Evolutionary conservation across 2,113 vertebrate species (phyloP), one percentile per base, ranked within the genome.

Genomic region (Xiphophorus maculatus): DNA sequence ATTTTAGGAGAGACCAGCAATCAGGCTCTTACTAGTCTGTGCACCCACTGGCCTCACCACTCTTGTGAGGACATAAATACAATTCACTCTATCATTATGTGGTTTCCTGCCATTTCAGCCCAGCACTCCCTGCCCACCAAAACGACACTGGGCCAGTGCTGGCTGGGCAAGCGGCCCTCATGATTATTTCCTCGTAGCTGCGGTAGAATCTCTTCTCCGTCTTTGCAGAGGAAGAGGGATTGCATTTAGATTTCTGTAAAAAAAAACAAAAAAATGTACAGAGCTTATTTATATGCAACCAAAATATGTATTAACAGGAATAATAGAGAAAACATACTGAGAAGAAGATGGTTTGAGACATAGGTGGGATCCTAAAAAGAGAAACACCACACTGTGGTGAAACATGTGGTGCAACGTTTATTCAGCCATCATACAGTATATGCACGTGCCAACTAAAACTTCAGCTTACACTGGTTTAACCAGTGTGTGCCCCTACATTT

Each of bases 91-190:
- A 84, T 90, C 79, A 87, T 93, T 92, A 89, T 40, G 86, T 88
- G 92, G 90, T 90, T 91, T 91, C 85, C 74, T 88, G 86, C 73
- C 76, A 63, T 89, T 90, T 86, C 81, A 79, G 66, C 32, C 15
- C 66, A 80, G 82, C 76, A 79, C 81, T 80, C 80, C 74, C 88
- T 82, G 75, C 78, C 74, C 85, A 76, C 79, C 79, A 76, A 72
- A 88, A 84, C 71, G 69, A 88, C 76, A 77, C 78, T 81, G 82
- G 88, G 82, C 82, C 73, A 82, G 63, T 72, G 68, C 81, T 76
- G 79, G 54, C 74, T 76, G 82, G 37, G 76, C 79, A 85, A 83
- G 67, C 60, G 61, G 63, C 27, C 66, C 73, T 63, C 71, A 79
- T 82, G 80, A 67, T 82, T 75, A 69, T 83, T 89, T 90, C 77